Evolutionary conservation across 1,140 invertebrate species (phyloP), one percentile per base, ranked within the genome.

Genomic region (Battus philenor): DNA sequence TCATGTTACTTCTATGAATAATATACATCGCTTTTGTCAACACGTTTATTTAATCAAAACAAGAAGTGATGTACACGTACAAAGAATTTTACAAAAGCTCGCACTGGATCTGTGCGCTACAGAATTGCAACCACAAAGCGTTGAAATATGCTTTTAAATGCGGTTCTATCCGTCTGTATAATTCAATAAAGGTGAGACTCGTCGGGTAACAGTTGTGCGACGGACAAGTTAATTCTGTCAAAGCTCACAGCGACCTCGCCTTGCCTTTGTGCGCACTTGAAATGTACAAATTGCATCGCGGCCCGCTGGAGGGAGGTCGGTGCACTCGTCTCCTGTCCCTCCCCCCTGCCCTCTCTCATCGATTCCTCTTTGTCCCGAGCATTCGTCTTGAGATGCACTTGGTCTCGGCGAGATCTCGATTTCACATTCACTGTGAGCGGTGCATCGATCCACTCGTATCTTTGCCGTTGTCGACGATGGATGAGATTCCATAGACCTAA

Each of bases 181-280:
- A 61, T 73, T 63, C 64, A 74, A 79, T 84, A 79, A 71, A 80
- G 70, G 71, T 74, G 68, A 67, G 61, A 57, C 60, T 68, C 54
- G 51, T 54, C 50, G 46, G 53, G 50, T 65, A 49, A 49, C 59
- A 60, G 50, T 66, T 53, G 65, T 69, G 66, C 59, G 59, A 69
- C 67, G 66, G 76, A 80, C 76, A 79, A 84, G 78, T 84, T 82
- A 84, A 84, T 84, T 79, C 74, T 82, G 80, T 84, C 76, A 82
- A 82, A 80, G 77, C 76, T 72, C 59, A 65, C 62, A 66, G 70
- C 70, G 74, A 81, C 68, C 74, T 75, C 77, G 72, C 66, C 54
- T 76, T 64, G 77, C 68, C 74, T 84, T 84, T 84, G 77, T 80
- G 70, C 78, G 77, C 72, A 80, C 72, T 84, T 81, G 80, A 84